A percentile compares a stretch with the other conserved stretches of the same genome.
These are phyloP conservation scores for Geotrypetes seraphini DNA, from an alignment of 2,797 vertebrate genomes.

Conservation along the genomic window DNA sequence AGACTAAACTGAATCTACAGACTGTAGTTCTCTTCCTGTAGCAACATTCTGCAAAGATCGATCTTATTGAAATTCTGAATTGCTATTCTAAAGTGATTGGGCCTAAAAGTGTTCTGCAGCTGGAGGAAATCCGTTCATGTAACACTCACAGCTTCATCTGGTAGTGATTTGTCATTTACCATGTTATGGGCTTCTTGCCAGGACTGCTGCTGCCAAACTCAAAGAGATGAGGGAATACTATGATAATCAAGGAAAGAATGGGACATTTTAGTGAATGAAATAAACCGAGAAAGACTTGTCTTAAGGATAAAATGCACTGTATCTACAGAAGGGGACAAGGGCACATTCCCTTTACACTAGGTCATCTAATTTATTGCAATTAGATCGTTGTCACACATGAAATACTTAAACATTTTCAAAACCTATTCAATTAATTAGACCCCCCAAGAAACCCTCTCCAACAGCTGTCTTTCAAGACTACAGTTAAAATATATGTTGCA, in stretches of 20 bases:
- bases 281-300: constrained; percentile 34
- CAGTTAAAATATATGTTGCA: not conserved
- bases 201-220: constrained; percentile 48
- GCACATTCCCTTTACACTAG: not conserved
- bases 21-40: constrained; percentile 7
- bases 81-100: constrained; percentile 36
- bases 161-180: constrained; percentile 68
- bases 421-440: constrained; percentile 12
- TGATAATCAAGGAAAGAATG: constrained; percentile 45
- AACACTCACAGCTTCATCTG: constrained; percentile 58
- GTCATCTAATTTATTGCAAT: too few species aligned
- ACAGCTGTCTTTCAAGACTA: not conserved
- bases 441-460: constrained; percentile 20
- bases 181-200: constrained; percentile 54
- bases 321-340: constrained; percentile 25
- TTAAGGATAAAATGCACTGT: constrained; percentile 13
- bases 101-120: constrained; percentile 32
- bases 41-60: constrained; percentile 21
- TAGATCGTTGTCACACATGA: not conserved
- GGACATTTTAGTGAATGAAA: constrained; percentile 44
- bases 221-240: constrained; percentile 54
- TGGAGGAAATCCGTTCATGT: constrained; percentile 50
- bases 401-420: constrained; percentile 9
- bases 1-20: constrained; percentile 6
- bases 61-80: constrained; percentile 35